Evolutionary conservation across 1,140 invertebrate species (phyloP).

Genomic region (Philopotamus ludificatus): DNA sequence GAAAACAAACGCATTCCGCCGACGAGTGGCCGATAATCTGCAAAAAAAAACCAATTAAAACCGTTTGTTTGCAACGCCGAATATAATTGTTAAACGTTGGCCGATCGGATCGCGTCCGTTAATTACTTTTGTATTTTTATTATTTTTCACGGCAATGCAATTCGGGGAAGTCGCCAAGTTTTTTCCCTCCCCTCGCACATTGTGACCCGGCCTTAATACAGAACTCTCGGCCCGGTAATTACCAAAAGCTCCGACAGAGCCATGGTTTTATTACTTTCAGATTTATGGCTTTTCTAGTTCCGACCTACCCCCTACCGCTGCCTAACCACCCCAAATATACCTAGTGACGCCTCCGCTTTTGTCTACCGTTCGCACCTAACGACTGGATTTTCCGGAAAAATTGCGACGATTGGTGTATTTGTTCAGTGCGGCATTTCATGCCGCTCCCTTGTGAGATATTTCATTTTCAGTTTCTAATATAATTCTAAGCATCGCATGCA

Average conservation of each 20-base stretch:
- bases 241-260: constrained; percentile 41
- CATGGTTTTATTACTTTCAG: constrained; percentile 43
- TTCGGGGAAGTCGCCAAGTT: not conserved
- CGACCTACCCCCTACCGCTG: too few relatives aligned
- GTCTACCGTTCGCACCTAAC: constrained; percentile 39
- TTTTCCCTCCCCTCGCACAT: constrained; percentile 13
- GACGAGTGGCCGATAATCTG: too few relatives aligned
- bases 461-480: too few relatives aligned
- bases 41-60: too few relatives aligned
- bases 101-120: not conserved
- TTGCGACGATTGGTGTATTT: constrained; percentile 39
- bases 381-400: constrained; percentile 29
- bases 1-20: too few relatives aligned
- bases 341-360: too few relatives aligned
- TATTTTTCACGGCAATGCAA: not conserved
- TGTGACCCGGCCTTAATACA: constrained; percentile 35
- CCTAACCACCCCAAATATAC: too few relatives aligned
- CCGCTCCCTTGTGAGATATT: too few relatives aligned
- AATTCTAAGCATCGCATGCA: too few relatives aligned
- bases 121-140: constrained; percentile 1
- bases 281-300: constrained; percentile 40
- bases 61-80: too few relatives aligned
- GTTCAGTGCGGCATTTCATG: constrained; percentile 5
- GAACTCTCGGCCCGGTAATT: constrained; percentile 41
- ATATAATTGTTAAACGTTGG: too few relatives aligned